Conservation (phyloP, 2,888 invertebrate species). For the Pterostichus niger region DNA sequence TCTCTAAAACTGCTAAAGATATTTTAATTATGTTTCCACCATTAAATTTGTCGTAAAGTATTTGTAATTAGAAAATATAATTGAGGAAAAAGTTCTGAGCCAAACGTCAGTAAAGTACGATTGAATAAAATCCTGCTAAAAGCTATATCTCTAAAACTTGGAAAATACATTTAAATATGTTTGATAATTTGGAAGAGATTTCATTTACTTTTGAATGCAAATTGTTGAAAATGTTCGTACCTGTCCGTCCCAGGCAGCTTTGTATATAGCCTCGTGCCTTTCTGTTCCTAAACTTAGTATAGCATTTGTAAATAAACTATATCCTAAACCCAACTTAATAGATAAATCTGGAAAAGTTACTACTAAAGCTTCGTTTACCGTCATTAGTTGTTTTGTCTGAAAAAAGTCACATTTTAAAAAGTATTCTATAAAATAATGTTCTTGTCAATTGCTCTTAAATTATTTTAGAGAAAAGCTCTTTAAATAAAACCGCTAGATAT, state of each 20-base stretch:
- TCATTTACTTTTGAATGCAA: too few species aligned
- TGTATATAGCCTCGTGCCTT: constrained; percentile 84
- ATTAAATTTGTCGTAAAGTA: too few species aligned
- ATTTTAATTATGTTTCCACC: too few species aligned
- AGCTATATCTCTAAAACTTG: neutral
- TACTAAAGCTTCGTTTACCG: constrained; percentile 87
- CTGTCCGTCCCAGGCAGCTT: constrained; percentile 86
- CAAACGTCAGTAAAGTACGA: too few species aligned
- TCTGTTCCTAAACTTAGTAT: constrained; percentile 88
- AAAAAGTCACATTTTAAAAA: constrained; percentile 66
- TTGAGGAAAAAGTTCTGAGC: too few species aligned
- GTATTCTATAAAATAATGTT: too few species aligned
- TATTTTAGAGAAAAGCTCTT: too few species aligned
- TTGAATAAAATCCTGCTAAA: too few species aligned
- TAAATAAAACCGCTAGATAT: too few species aligned
- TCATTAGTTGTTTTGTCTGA: constrained; percentile 87
- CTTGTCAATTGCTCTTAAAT: too few species aligned
- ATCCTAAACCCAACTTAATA: constrained; percentile 88
- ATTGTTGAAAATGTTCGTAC: constrained; percentile 74
- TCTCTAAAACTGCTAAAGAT: too few species aligned
- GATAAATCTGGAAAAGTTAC: constrained; percentile 86
- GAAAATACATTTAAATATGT: neutral
- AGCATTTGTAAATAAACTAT: constrained; percentile 87
- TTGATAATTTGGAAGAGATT: neutral
- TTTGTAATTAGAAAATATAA: too few species aligned